Conservation (phyloP, 2,888 invertebrate genomes). For the Clostera curtula region DNA sequence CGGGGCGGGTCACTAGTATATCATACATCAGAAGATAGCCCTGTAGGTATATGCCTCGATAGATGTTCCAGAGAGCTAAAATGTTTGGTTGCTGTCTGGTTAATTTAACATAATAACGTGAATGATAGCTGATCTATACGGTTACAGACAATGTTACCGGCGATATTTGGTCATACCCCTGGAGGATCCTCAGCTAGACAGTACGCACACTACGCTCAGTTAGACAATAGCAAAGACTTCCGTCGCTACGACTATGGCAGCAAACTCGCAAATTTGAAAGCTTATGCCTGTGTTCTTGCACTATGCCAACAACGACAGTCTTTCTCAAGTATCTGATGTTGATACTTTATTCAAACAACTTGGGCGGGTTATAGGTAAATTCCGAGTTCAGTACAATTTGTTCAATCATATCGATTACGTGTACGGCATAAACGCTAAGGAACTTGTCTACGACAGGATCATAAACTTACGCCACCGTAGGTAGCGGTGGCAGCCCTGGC, state of each 20-base stretch:
- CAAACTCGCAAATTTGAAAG: slow-evolving; percentile 25
- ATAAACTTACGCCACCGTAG: no score
- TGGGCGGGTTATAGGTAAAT: slow-evolving; percentile 22
- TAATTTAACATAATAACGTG: background rate
- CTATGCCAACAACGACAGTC: slow-evolving; percentile 31
- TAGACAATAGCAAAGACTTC: slow-evolving; percentile 30
- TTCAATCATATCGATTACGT: slow-evolving; percentile 43
- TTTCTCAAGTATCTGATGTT: slow-evolving; percentile 29
- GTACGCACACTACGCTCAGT: slow-evolving; percentile 40
- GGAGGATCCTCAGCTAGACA: slow-evolving; percentile 43
- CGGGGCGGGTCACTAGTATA: no score
- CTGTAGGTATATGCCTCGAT: no score
- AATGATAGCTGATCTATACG: background rate
- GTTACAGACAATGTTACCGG: slow-evolving; percentile 41
- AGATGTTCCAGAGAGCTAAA: slow-evolving; percentile 17
- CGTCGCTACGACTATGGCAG: slow-evolving; percentile 32
- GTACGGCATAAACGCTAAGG: slow-evolving; percentile 32
- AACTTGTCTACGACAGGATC: no score
- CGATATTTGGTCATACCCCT: slow-evolving; percentile 37
- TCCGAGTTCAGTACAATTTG: slow-evolving; percentile 15
- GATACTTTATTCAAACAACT: slow-evolving; percentile 19
- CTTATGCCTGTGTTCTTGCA: slow-evolving; percentile 37
- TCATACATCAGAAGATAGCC: no score
- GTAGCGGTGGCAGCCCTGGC: no score
- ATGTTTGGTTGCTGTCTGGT: slow-evolving; percentile 29